Base-by-base conservation (phyloP, 2,888 invertebrate genomes). In the Macaria liturata region DNA sequence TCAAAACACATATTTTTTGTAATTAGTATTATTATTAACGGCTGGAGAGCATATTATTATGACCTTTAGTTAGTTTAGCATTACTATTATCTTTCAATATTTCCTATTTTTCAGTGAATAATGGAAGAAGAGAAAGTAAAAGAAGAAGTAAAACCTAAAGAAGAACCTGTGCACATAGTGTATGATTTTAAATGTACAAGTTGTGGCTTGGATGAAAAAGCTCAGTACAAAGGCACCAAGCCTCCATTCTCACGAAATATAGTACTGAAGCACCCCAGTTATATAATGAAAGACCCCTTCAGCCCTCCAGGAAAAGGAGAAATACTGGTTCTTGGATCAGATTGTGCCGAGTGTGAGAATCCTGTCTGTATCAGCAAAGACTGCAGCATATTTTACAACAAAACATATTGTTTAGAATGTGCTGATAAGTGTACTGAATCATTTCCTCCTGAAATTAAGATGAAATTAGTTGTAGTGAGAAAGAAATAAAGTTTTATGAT, bases 231-330 rank as follows among this genome's bases (percentile, higher is more conserved):
- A 81, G 97, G 97, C 31, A 91, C 83, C 9, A 92, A 93, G 61
- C 96, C 97, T 32, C 95, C 95, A 3, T 97, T 96, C 80, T 93
- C 94, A 3, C 94, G 94, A 65, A 93, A 94, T 57, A 88, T 96
- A 43, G 81, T 87, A 40, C 93, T 97, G 55, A 87, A 93, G 66
- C 96, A 97, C 78, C 94, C 96, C 39, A 95, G 94, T 62, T 98
- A 95, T 81, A 84, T 97, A 0, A 95, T 96, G 94, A 95, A 95
- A 74, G 97, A 98, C 86, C 98, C 98, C 0, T 98, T 97, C 76
- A 93, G 94, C 71, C 93, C 95, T 1, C 94, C 95, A 4, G 94
- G 94, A 55, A 94, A 93, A 78, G 94, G 95, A n/a, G 95, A 97
- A 82, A 95, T 95, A 72, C 85, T 97, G 61, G 92, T 97, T 3